These are phyloP conservation scores for Neodiprion virginianus DNA, from an alignment of 1,140 invertebrate genomes.

Conservation along the genomic window DNA sequence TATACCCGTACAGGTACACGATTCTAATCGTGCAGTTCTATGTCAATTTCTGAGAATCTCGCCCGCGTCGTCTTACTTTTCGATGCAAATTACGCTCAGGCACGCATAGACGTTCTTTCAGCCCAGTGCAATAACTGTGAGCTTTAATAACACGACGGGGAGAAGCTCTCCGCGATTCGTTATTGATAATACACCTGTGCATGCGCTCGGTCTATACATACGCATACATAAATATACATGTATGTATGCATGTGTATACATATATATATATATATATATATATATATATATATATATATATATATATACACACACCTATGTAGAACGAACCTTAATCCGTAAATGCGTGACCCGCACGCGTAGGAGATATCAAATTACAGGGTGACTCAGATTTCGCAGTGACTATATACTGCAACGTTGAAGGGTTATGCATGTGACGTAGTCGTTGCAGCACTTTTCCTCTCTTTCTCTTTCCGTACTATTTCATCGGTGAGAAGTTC, in stretches of 20 bases:
- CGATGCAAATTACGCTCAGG: neutral
- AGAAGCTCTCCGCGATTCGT: too few species aligned
- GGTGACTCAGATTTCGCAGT: conserved; percentile 1
- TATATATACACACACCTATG: too few species aligned
- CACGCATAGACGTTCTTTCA: neutral
- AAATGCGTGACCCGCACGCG: too few species aligned
- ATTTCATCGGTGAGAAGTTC: neutral
- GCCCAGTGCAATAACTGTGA: too few species aligned
- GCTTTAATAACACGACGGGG: too few species aligned
- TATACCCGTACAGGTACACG: neutral
- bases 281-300: too few species aligned
- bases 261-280: too few species aligned
- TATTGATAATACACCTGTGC: too few species aligned
- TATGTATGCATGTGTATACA: too few species aligned
- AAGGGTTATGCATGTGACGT: neutral
- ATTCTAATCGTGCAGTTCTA: neutral
- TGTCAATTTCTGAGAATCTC: conserved; percentile 2
- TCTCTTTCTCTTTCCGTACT: neutral
- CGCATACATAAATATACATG: too few species aligned
- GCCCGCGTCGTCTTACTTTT: neutral
- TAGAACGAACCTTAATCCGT: too few species aligned
- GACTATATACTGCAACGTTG: neutral
- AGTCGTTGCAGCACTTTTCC: neutral
- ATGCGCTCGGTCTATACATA: too few species aligned
- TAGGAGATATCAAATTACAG: neutral